Percentiles rank a stretch among this genome's conserved stretches.
These are phyloP conservation scores for Pseudochirops corinnae DNA, from an alignment of 2,797 vertebrate species.

Conservation along the genomic window DNA sequence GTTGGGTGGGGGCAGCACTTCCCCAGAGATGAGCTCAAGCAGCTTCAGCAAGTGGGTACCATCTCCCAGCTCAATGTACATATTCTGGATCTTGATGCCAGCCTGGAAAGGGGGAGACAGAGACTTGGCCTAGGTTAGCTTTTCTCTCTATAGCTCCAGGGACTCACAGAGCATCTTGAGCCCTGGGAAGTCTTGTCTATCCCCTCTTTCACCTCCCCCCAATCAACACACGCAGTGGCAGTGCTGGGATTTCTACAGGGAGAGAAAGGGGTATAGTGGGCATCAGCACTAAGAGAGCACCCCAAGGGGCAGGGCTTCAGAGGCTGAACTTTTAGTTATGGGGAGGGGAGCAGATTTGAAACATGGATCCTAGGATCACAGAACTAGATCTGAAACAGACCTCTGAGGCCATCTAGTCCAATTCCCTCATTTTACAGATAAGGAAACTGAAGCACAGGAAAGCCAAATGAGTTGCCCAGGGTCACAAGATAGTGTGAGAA, in stretches of 20 bases:
- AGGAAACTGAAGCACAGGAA: neutral
- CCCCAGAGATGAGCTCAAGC: slow-evolving; percentile 91
- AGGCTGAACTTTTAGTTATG: neutral
- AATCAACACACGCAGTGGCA: neutral
- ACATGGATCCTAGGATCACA: neutral
- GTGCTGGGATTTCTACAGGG: neutral
- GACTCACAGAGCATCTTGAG: neutral
- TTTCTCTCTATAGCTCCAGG: neutral
- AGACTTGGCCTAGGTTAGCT: neutral
- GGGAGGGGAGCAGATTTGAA: neutral
- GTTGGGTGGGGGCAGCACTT: slow-evolving; percentile 87
- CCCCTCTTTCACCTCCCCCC: neutral
- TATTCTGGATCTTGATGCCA: slow-evolving; percentile 85
- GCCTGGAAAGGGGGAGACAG: slow-evolving; percentile 83
- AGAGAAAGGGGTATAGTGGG: neutral
- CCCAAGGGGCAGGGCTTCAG: neutral
- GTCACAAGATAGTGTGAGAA: neutral
- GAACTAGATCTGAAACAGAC: neutral
- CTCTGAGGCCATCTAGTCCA: neutral
- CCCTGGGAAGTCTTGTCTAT: neutral
- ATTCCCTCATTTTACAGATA: neutral
- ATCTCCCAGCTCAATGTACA: slow-evolving; percentile 90
- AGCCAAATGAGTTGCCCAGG: neutral
- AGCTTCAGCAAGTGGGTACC: slow-evolving; percentile 89
- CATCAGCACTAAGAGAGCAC: neutral